Evolutionary conservation across 2,113 vertebrate species (phyloP), one percentile per base, ranked within the genome.

Genomic region (Lynx canadensis): DNA sequence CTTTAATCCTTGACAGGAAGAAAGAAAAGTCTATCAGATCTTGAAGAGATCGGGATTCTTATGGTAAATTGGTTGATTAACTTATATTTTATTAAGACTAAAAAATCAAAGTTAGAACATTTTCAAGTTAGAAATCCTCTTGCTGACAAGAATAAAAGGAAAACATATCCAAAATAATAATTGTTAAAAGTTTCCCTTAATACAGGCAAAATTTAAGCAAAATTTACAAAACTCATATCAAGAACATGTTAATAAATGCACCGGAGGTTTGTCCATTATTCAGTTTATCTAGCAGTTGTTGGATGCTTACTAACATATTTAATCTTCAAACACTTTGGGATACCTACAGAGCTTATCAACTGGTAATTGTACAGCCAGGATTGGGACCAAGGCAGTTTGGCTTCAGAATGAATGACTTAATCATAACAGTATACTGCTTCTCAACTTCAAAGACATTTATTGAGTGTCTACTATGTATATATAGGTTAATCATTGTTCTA

Each of bases 41-140:
- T 63, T 41, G 33, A 89, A 69, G 60, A 63, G 10, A 25, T 83
- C 21, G 50, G 57, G 12, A 92, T 87, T 91, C 55, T 81, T 88
- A 60, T 13, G 15, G 63, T 36, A 92, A 89, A 68, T 88, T n/a
- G 57, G 4, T 41, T 57, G 15, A 48, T 41, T 76, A 50, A 38
- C 31, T 68, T 83, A 21, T 78, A 88, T 33, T 33, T 88, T 76
- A 69, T 13, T 80, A 81, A 71, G 31, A 48, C 73, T 65, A 88
- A 88, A n/a, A 82, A 78, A 41, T 92, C 50, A 89, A 95, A 5
- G 27, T 55, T 41, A 83, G 50, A 83, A 95, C 7, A 76, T 89
- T 95, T 97, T 90, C 52, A 85, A 90, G 55, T 87, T 66, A 95
- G 57, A 85, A 76, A 86, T 79, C 14, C 55, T 80, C 41, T 91